Conservation (phyloP, 1,140 invertebrate species). For the Contarinia nasturtii region DNA sequence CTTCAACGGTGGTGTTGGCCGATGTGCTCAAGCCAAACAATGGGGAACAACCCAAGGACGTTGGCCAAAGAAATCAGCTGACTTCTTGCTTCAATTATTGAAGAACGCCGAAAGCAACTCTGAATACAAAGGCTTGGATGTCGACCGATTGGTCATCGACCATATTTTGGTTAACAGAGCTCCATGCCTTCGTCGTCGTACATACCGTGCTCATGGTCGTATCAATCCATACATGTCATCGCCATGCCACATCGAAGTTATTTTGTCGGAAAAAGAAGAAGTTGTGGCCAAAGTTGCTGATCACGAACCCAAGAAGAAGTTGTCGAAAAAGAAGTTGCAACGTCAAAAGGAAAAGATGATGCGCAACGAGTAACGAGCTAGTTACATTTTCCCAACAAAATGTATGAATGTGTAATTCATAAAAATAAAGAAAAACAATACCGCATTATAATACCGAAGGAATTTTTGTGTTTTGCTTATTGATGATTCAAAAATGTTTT, state of each 20-base stretch:
- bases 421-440: neutral
- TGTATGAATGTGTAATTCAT: neutral
- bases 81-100: constrained; percentile 90
- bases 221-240: constrained; percentile 99
- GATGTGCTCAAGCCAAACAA: constrained; percentile 96
- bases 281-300: constrained; percentile 72
- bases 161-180: constrained; percentile 98
- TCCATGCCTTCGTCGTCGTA: constrained; percentile 88
- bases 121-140: constrained; percentile 90
- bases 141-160: constrained; percentile 91
- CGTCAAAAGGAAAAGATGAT: constrained; percentile 72
- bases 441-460: no score
- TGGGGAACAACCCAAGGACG: constrained; percentile 89
- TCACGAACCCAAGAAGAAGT: constrained; percentile 64
- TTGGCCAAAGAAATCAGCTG: constrained; percentile 98
- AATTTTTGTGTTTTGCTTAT: no score
- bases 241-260: constrained; percentile 96
- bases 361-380: constrained; percentile 28
- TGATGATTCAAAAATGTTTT: no score
- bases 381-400: neutral
- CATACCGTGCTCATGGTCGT: constrained; percentile 97
- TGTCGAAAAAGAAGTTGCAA: constrained; percentile 72
- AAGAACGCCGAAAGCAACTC: constrained; percentile 99
- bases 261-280: constrained; percentile 89
- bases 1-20: constrained; percentile 93